A percentile compares a stretch with the other conserved stretches of the same genome.
These are phyloP conservation scores for Ylistrum balloti DNA, from an alignment of 1,140 invertebrate genomes.

Conservation along the genomic window DNA sequence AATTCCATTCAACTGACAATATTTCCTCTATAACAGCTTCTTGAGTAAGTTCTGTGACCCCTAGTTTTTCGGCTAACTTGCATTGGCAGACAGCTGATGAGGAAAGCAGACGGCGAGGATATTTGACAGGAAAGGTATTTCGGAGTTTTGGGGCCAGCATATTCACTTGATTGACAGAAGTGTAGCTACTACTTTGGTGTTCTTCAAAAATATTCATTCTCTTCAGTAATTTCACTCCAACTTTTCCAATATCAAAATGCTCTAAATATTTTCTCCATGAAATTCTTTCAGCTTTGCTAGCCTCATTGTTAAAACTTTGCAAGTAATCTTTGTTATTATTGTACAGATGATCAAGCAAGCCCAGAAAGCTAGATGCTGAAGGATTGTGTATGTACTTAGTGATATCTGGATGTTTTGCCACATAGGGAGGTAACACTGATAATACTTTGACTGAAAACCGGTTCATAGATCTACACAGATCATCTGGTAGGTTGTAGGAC, in stretches of 20 bases:
- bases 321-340: neutral
- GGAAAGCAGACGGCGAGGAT: neutral
- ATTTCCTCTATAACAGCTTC: conserved; percentile 37
- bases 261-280: neutral
- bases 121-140: neutral
- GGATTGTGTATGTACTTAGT: neutral
- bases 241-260: neutral
- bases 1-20: neutral
- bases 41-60: neutral
- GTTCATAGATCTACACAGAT: too few species aligned
- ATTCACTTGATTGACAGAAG: neutral
- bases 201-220: neutral
- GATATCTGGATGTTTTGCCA: too few species aligned
- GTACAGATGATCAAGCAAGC: neutral
- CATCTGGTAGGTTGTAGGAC: too few species aligned
- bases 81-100: neutral
- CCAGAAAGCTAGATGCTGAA: neutral
- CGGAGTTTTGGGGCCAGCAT: neutral
- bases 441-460: neutral
- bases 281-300: neutral
- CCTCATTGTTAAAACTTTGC: neutral
- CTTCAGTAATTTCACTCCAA: neutral
- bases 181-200: neutral
- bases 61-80: neutral
- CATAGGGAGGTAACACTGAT: neutral